Evolutionary conservation across 92 coral and sea anemone species (phyloP).

Genomic region (Palythoa grandis): DNA sequence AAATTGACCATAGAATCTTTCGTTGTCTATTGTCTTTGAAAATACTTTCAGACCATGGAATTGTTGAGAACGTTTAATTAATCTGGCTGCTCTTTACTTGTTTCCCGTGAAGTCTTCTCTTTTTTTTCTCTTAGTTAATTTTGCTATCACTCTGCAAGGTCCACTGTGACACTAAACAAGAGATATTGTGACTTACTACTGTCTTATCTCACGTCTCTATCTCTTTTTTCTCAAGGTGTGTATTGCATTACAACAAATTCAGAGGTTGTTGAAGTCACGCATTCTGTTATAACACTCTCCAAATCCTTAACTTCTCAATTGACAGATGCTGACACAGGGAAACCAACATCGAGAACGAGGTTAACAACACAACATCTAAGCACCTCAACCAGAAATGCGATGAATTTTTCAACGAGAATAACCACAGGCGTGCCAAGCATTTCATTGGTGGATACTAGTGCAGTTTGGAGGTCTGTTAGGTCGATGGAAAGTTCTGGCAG

Average conservation of each 20-base stretch:
- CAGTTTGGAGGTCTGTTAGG: not conserved
- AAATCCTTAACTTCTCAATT: not conserved
- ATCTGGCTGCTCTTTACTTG: no score
- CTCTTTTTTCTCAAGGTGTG: constrained; percentile 23
- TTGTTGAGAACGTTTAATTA: no score
- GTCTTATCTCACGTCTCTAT: constrained; percentile 6
- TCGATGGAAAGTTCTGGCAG: not conserved
- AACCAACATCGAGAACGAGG: not conserved
- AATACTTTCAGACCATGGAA: no score
- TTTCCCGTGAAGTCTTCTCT: no score
- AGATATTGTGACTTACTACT: not conserved
- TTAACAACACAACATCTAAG: not conserved
- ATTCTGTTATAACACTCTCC: not conserved
- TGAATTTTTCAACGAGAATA: not conserved
- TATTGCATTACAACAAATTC: constrained; percentile 5
- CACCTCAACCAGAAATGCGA: not conserved
- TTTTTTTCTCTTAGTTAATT: not conserved
- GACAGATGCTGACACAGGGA: constrained; percentile 1
- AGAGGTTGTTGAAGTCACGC: constrained; percentile 3
- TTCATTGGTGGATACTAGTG: not conserved
- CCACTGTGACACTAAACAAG: not conserved
- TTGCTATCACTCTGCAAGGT: not conserved
- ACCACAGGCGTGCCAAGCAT: not conserved
- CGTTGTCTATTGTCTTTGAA: no score
- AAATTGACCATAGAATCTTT: no score